phyloP scores from a whole-genome alignment of 2,797 vertebrate genomes.

The Lithobates pipiens region DNA sequence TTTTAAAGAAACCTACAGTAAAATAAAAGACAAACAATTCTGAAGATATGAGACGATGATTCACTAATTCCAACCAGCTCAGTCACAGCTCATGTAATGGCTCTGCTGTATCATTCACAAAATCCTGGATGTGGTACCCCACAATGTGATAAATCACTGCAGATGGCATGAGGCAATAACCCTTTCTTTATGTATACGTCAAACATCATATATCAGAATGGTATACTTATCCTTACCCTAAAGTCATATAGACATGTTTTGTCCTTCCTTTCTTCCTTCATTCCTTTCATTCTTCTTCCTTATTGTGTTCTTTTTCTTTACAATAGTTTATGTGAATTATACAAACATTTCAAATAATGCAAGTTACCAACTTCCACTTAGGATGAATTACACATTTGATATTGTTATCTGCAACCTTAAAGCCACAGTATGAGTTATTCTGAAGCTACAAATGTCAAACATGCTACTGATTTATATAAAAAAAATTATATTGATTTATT shows the following conservation, averaged over 20 bases:
- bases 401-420: no score
- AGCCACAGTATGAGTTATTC: no score
- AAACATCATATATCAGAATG: neutral
- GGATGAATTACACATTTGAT: no score
- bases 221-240: neutral
- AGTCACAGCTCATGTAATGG: constrained; percentile 26
- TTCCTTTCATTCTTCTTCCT: neutral
- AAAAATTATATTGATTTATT: no score
- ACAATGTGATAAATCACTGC: constrained; percentile 44
- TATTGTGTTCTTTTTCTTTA: no score
- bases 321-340: no score
- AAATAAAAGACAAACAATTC: constrained; percentile 29
- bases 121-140: constrained; percentile 53
- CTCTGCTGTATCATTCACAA: neutral
- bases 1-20: neutral
- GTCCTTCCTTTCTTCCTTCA: no score
- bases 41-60: constrained; percentile 25
- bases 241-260: no score
- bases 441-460: no score
- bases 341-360: no score
- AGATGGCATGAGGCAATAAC: constrained; percentile 22
- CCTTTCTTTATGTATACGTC: neutral
- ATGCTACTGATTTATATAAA: no score
- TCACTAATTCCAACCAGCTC: constrained; percentile 18
- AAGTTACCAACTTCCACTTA: no score